Conservation (phyloP, 2,797 vertebrate genomes). For the Hirundo rustica region DNA sequence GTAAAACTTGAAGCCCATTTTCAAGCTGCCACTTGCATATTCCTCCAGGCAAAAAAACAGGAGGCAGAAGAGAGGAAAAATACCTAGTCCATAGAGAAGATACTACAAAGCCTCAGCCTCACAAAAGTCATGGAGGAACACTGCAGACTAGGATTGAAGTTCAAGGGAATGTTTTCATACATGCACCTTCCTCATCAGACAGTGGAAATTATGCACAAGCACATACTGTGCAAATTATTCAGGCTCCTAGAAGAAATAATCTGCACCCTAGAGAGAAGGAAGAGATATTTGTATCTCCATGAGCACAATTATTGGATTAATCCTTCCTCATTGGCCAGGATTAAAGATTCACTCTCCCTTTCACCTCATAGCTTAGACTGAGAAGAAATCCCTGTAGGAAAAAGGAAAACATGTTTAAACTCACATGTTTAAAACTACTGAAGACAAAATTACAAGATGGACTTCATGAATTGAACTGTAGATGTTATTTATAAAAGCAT, state of each 20-base stretch:
- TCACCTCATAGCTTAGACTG: background rate
- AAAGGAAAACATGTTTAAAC: background rate
- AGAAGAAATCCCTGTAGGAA: background rate
- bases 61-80: background rate
- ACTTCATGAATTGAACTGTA: background rate
- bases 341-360: conserved; percentile 44
- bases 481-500: background rate
- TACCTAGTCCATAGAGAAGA: background rate
- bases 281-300: conserved; percentile 36
- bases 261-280: conserved; percentile 58
- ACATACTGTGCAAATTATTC: conserved; percentile 52
- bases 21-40: background rate
- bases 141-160: conserved; percentile 43
- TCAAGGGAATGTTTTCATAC: conserved; percentile 36
- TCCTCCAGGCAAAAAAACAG: background rate
- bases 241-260: conserved; percentile 50
- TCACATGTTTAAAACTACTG: background rate
- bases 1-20: background rate
- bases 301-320: conserved; percentile 62
- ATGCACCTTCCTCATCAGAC: background rate
- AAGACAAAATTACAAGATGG: background rate
- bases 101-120: background rate
- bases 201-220: conserved; percentile 35
- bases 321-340: conserved; percentile 53
- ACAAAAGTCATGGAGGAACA: background rate